These are phyloP conservation scores for Cervus canadensis DNA, from an alignment of 2,113 vertebrate species.

Conservation along the genomic window DNA sequence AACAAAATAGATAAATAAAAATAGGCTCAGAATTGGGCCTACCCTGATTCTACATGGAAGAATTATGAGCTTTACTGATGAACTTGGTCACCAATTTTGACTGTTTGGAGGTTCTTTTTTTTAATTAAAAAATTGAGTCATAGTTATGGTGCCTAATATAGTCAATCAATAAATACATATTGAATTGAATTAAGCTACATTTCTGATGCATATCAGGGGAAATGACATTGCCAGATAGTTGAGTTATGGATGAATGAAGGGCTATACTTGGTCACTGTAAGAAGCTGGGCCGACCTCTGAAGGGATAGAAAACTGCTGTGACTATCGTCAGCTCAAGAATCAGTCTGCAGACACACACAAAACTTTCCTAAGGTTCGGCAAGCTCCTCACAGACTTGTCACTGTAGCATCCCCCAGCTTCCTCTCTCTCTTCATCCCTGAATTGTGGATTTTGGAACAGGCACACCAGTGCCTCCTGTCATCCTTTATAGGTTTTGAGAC, in stretches of 20 bases:
- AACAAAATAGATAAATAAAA: background rate
- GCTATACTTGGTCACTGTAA: too few species aligned
- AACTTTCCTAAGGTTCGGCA: background rate
- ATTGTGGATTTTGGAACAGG: background rate
- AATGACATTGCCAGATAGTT: background rate
- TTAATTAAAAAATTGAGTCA: background rate
- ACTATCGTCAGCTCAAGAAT: background rate
- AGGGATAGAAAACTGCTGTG: background rate
- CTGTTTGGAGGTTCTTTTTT: background rate
- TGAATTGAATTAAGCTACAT: background rate
- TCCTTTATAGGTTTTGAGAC: background rate
- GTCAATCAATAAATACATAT: background rate
- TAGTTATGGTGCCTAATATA: background rate
- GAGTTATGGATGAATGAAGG: background rate
- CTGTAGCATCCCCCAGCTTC: background rate
- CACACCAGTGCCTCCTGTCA: background rate
- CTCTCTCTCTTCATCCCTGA: background rate
- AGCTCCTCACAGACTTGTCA: background rate
- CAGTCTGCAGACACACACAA: background rate
- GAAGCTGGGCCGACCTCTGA: background rate
- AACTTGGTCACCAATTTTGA: background rate
- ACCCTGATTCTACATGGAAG: background rate
- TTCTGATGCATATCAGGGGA: background rate
- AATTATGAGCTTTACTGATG: background rate
- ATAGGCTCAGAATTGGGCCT: background rate